A percentile compares a stretch with the other conserved stretches of the same genome.
Conservation (phyloP, 2,797 vertebrate species). For the Scolopax bukidnonensis region DNA sequence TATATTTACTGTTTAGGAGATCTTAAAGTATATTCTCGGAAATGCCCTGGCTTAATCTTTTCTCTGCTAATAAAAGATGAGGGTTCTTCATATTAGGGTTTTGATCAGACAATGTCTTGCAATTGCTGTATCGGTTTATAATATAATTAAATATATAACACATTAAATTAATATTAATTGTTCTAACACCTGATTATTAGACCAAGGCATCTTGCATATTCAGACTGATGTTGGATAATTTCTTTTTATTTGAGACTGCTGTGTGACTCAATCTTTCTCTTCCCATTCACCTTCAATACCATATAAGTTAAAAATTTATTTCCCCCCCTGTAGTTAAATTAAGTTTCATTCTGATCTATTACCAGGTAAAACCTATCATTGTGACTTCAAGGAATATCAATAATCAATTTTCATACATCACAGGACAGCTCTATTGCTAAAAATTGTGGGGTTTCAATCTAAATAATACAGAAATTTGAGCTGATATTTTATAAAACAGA, state of each 20-base stretch:
- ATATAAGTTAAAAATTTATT: background rate
- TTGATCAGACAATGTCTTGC: background rate
- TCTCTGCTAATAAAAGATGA: background rate
- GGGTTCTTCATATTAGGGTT: background rate
- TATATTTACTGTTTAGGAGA: background rate
- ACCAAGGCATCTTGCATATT: background rate
- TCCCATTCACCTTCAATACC: background rate
- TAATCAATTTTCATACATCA: background rate
- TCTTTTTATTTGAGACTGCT: background rate
- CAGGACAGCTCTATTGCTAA: background rate
- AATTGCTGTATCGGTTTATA: background rate
- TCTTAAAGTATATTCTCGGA: background rate
- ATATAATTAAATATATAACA: background rate
- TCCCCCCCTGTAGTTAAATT: background rate
- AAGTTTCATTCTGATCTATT: background rate
- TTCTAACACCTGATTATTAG: background rate
- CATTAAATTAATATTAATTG: background rate
- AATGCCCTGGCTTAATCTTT: background rate
- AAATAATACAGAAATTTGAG: background rate
- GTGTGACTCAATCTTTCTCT: background rate
- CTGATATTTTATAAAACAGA: background rate
- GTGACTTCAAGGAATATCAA: background rate
- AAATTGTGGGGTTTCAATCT: background rate
- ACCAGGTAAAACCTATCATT: background rate
- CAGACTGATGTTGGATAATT: background rate